These are phyloP conservation scores for Copidosoma floridanum DNA, from an alignment of 1,140 invertebrate genomes.

Conservation along the genomic window DNA sequence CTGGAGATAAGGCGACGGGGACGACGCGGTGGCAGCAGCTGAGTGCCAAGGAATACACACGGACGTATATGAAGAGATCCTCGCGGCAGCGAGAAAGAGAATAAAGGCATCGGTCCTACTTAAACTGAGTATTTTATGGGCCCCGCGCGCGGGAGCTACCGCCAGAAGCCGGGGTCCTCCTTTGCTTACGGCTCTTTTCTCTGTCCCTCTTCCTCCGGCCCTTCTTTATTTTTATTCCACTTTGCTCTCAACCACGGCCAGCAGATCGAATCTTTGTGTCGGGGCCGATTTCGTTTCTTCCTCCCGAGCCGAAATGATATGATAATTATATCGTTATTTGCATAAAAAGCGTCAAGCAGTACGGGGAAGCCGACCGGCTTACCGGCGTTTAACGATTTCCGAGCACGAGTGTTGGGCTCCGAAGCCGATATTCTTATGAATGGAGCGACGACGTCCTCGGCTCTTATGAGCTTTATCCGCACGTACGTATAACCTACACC, in stretches of 20 bases:
- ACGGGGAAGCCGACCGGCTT: not conserved
- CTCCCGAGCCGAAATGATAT: slow-evolving; percentile 12
- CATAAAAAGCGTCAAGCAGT: slow-evolving; percentile 4
- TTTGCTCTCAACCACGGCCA: no score
- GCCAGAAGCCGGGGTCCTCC: no score
- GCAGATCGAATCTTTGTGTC: slow-evolving; percentile 22
- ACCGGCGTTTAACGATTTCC: slow-evolving; percentile 5
- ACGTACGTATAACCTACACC: no score
- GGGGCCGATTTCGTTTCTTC: slow-evolving; percentile 9
- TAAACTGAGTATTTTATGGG: slow-evolving; percentile 24
- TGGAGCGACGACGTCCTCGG: slow-evolving; percentile 6
- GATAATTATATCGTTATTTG: slow-evolving; percentile 29
- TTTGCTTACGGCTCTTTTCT: no score
- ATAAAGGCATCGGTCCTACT: not conserved
- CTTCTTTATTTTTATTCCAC: no score
- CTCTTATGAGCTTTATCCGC: no score
- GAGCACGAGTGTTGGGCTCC: not conserved
- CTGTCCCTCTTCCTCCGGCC: no score
- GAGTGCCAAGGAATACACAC: no score
- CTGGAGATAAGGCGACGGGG: no score
- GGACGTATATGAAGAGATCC: no score
- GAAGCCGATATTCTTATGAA: slow-evolving; percentile 13
- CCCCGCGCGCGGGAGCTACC: no score
- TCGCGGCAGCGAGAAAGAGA: not conserved
- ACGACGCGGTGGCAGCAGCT: no score